These are phyloP conservation scores for Tetanocera ferruginea DNA, from an alignment of 2,888 invertebrate genomes.

Conservation along the genomic window DNA sequence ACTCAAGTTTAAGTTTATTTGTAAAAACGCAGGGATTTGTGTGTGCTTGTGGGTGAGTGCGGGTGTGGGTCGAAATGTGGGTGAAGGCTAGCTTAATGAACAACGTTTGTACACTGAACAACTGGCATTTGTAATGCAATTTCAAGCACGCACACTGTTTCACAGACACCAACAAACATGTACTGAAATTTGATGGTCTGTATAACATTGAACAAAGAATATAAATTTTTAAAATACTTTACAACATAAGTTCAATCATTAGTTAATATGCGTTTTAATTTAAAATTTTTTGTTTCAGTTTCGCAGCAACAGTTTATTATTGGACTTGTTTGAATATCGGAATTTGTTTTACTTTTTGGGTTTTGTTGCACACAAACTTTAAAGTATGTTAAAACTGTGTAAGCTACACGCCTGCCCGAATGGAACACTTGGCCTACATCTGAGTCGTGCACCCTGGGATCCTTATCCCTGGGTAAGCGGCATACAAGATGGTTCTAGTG, in stretches of 20 bases:
- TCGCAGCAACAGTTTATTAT: too few relatives aligned
- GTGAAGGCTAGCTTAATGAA: conserved; percentile 30
- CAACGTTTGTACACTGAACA: neutral
- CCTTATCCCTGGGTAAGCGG: conserved; percentile 84
- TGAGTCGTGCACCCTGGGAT: conserved; percentile 84
- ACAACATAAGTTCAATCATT: too few relatives aligned
- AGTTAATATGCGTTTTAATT: too few relatives aligned
- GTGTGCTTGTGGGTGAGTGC: neutral
- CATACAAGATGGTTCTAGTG: conserved; percentile 75
- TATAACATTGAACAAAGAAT: neutral
- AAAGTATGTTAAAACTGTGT: conserved; percentile 64
- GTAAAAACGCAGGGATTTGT: neutral
- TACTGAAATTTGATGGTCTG: neutral
- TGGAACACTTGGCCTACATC: conserved; percentile 78
- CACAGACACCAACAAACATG: neutral
- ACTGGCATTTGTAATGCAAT: conserved; percentile 31
- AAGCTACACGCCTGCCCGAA: conserved; percentile 69
- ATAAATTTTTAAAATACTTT: too few relatives aligned
- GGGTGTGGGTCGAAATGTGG: neutral
- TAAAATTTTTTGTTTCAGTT: too few relatives aligned
- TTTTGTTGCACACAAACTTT: neutral
- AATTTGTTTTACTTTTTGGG: too few relatives aligned
- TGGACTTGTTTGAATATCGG: too few relatives aligned
- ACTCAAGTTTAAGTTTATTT: conserved; percentile 1
- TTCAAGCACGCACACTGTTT: neutral